Percentiles rank a stretch among this genome's conserved stretches.
Conservation (phyloP, 2,113 vertebrate genomes). For the Thymallus thymallus region DNA sequence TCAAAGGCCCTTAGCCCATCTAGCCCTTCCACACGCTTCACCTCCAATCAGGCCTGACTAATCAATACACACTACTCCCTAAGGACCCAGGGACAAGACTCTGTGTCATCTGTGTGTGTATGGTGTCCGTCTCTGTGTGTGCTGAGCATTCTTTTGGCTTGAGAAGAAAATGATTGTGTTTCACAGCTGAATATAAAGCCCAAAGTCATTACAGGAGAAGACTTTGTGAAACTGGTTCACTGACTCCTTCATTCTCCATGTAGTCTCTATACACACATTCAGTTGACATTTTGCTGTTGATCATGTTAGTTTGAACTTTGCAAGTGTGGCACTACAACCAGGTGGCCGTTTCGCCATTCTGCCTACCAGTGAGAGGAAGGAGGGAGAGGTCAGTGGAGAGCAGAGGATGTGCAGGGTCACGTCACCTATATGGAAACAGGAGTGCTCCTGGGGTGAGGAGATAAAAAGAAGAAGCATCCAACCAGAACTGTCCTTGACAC, state of each 20-base stretch:
- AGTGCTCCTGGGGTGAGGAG: constrained; percentile 57
- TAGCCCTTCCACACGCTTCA: constrained; percentile 43
- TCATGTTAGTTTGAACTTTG: constrained; percentile 29
- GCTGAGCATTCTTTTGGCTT: background rate
- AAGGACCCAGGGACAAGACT: constrained; percentile 46
- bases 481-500: constrained; percentile 62
- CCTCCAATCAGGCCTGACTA: constrained; percentile 63
- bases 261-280: too few species aligned
- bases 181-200: constrained; percentile 43
- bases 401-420: constrained; percentile 36
- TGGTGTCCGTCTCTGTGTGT: constrained; percentile 27
- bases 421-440: constrained; percentile 65
- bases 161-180: constrained; percentile 40
- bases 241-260: too few species aligned
- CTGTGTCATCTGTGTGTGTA: constrained; percentile 16
- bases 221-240: too few species aligned
- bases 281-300: background rate
- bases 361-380: constrained; percentile 30
- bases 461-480: constrained; percentile 64
- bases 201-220: too few species aligned
- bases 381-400: constrained; percentile 52
- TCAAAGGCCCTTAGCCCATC: constrained; percentile 65
- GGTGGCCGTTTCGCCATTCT: constrained; percentile 45
- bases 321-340: constrained; percentile 45
- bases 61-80: constrained; percentile 67